Base-by-base conservation (phyloP, 2,113 vertebrate genomes). In the Odocoileus hemionus region DNA sequence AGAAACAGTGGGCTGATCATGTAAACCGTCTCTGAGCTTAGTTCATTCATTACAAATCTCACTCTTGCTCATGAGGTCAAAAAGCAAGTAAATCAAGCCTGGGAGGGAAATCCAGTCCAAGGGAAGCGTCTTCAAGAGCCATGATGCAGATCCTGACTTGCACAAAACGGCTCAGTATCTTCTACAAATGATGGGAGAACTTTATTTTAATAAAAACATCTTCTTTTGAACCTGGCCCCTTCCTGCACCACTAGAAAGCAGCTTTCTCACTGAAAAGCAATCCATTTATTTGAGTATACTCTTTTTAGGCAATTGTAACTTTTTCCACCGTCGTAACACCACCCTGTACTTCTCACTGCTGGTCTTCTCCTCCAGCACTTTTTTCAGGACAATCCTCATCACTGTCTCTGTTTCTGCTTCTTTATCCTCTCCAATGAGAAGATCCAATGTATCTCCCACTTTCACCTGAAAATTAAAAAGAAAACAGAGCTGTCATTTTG, bases 381-480 rank as follows among this genome's bases (percentile, higher is more conserved):
- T 99, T 96, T 98, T 99, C 58, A 99, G 97, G 87, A 99, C 97
- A 86, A 99, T 98, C 89, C 99, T 98, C 99, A 99, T 99, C 83
- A 99, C 98, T 43, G 98, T 99, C 70, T 99, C 99, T 0, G 98
- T 99, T 98, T 99, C 99, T 13, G 98, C 98, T 89, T 99, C 99
- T 95, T 98, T 99, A 90, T 99, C 98, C 96, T 99, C 99, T 60
- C 98, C 99, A 95, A 99, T 17, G 57, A 99, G 94, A 86, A 99
- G 96, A 98, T 99, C 99, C 98, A 99, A 97, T 0, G 98, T 99
- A 97, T 99, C 99, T 85, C 99, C 99, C 33, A 99, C 98, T 98
- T 99, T 99, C 61, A 99, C 99, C 99, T 99, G 96, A 60, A 98
- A 98, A 96, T 5, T 57, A 26, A 96, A 33, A 80, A 94, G 55